Percentiles rank a stretch among this genome's conserved stretches.
Evolutionary conservation across 2,888 invertebrate species (phyloP).

Genomic region (Apamea monoglypha): DNA sequence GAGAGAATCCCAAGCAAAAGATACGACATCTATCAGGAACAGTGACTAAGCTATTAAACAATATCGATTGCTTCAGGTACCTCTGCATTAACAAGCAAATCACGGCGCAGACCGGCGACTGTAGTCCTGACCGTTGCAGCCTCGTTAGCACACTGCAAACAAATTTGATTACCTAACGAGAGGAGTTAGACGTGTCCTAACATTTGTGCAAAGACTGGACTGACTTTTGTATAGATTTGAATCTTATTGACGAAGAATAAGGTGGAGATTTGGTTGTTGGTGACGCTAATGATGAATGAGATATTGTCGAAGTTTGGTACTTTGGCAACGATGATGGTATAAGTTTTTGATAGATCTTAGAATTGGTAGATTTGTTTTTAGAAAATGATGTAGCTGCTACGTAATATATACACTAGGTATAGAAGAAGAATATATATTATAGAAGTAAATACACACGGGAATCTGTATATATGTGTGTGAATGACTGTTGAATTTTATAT

Average conservation of each 20-base stretch:
- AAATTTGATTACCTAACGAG: slow-evolving; percentile 89
- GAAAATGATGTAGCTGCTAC: background rate
- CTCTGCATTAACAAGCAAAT: slow-evolving; percentile 77
- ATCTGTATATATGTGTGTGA: background rate
- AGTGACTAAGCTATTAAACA: slow-evolving; percentile 59
- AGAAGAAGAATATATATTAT: no score
- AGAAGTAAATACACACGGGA: background rate
- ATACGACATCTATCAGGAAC: slow-evolving; percentile 21
- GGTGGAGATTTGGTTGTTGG: slow-evolving; percentile 36
- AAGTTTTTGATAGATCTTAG: slow-evolving; percentile 42
- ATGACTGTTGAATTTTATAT: background rate
- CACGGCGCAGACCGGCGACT: slow-evolving; percentile 73
- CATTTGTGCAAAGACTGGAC: slow-evolving; percentile 64
- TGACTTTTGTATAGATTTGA: slow-evolving; percentile 49
- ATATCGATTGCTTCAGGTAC: slow-evolving; percentile 66
- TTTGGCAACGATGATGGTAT: slow-evolving; percentile 45
- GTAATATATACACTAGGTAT: no score
- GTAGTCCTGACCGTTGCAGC: slow-evolving; percentile 73
- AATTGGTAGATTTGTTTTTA: slow-evolving; percentile 19
- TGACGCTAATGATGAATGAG: slow-evolving; percentile 53
- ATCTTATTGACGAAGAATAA: slow-evolving; percentile 49
- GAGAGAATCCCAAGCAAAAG: background rate
- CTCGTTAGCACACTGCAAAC: slow-evolving; percentile 86
- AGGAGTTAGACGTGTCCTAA: slow-evolving; percentile 72
- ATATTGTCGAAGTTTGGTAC: slow-evolving; percentile 55